These are phyloP conservation scores for Hippocampus guttulatus DNA, from an alignment of 2,113 vertebrate species.

Conservation along the genomic window DNA sequence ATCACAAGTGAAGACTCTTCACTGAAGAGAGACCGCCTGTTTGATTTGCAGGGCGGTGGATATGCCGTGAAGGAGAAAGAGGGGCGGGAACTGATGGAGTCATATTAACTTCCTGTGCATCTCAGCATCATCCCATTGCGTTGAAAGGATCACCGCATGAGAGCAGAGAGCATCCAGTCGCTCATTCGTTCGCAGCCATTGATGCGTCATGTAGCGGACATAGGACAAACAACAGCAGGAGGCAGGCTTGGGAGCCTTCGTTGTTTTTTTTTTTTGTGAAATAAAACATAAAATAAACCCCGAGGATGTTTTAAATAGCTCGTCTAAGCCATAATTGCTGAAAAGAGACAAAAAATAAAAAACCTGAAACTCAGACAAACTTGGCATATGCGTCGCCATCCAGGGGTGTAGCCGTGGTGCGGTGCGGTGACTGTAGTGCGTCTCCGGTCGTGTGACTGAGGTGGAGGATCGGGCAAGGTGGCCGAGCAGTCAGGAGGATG, in stretches of 20 bases:
- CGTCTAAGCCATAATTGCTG: neutral
- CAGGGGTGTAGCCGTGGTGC: conserved; percentile 31
- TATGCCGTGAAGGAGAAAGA: neutral
- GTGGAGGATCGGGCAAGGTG: conserved; percentile 66
- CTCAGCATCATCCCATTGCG: conserved; percentile 34
- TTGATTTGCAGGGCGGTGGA: neutral
- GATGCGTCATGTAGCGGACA: neutral
- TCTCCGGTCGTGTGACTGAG: conserved; percentile 23
- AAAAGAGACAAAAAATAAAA: neutral
- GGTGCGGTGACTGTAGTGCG: conserved; percentile 21
- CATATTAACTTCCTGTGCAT: conserved; percentile 52
- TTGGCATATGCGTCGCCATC: conserved; percentile 20
- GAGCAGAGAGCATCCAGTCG: conserved; percentile 30
- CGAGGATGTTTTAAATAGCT: conserved; percentile 5
- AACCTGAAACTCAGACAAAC: neutral
- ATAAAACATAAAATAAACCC: neutral
- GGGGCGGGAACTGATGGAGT: conserved; percentile 28
- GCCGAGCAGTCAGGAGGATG: conserved; percentile 87
- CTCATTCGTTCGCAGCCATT: conserved; percentile 38
- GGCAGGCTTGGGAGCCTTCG: conserved; percentile 4
- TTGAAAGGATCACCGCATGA: conserved; percentile 34
- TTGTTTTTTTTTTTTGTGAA: no score
- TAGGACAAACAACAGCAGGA: neutral
- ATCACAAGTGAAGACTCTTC: neutral
- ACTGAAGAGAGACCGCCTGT: neutral